These are phyloP conservation scores for Pemphigus obesinymphae DNA, from an alignment of 1,140 invertebrate species.

Conservation along the genomic window DNA sequence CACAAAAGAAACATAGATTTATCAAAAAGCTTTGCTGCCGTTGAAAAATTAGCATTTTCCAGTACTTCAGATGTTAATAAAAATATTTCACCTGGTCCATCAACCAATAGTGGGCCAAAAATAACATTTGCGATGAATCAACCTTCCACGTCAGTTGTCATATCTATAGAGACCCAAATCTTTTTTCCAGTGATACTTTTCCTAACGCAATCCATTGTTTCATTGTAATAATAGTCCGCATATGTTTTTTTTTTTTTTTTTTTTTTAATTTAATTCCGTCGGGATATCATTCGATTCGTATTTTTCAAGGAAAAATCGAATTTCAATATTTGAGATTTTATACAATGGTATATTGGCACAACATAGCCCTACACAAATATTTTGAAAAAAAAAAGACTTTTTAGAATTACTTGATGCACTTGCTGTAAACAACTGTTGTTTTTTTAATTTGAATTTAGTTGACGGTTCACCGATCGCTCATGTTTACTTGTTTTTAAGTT, in stretches of 20 bases:
- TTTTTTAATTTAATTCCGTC: not conserved
- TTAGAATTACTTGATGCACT: not conserved
- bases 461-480: not conserved
- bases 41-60: not conserved
- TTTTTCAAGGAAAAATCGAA: not conserved
- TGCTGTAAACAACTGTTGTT: not conserved
- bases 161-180: not conserved
- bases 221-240: not conserved
- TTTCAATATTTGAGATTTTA: not conserved
- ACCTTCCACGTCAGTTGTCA: not conserved
- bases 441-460: not conserved
- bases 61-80: not conserved
- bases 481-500: not conserved
- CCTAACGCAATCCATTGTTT: not conserved
- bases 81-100: not conserved
- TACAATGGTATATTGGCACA: not conserved
- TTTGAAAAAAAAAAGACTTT: not conserved
- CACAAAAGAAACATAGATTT: not conserved
- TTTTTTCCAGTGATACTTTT: not conserved
- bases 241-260: not conserved
- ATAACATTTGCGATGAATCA: not conserved
- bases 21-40: not conserved
- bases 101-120: not conserved
- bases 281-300: not conserved
- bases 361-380: not conserved